Conservation (phyloP, 2,888 invertebrate genomes). For the Drymonia ruficornis region DNA sequence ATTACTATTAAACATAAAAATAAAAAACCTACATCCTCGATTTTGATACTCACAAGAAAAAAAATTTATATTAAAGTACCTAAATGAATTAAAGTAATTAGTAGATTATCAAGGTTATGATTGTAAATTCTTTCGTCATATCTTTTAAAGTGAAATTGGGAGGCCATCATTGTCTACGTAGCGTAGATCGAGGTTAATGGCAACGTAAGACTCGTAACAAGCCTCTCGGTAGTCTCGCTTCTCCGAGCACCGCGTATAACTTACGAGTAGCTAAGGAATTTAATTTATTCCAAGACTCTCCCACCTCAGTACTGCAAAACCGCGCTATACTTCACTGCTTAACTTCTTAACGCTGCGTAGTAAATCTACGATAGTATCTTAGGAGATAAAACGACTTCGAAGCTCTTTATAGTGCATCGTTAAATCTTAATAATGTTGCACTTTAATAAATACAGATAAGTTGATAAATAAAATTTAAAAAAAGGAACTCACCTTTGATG, state of each 20-base stretch:
- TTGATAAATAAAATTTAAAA: too few relatives aligned
- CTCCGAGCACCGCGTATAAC: slow-evolving; percentile 36
- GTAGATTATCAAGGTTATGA: slow-evolving; percentile 8
- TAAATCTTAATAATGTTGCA: too few relatives aligned
- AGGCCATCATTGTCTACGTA: slow-evolving; percentile 12
- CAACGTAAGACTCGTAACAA: slow-evolving; percentile 24
- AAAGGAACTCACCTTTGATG: too few relatives aligned
- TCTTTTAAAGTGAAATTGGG: slow-evolving; percentile 6
- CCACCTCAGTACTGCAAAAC: slow-evolving; percentile 26
- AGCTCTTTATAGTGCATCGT: too few relatives aligned
- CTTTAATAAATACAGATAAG: too few relatives aligned
- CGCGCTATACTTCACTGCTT: slow-evolving; percentile 28
- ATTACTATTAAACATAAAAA: too few relatives aligned
- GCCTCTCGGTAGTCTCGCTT: slow-evolving; percentile 36
- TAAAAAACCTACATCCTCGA: too few relatives aligned
- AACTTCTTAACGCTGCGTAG: slow-evolving; percentile 20
- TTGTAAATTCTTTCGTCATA: neutral
- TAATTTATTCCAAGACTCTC: slow-evolving; percentile 38
- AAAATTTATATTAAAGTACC: too few relatives aligned
- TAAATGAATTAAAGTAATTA: slow-evolving; percentile 3
- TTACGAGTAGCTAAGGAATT: slow-evolving; percentile 38
- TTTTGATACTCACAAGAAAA: too few relatives aligned
- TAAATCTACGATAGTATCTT: slow-evolving; percentile 13
- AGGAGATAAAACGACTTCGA: neutral
- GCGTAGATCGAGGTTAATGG: slow-evolving; percentile 31